These are phyloP conservation scores for Eulithis prunata DNA, from an alignment of 2,888 invertebrate species.

Conservation along the genomic window DNA sequence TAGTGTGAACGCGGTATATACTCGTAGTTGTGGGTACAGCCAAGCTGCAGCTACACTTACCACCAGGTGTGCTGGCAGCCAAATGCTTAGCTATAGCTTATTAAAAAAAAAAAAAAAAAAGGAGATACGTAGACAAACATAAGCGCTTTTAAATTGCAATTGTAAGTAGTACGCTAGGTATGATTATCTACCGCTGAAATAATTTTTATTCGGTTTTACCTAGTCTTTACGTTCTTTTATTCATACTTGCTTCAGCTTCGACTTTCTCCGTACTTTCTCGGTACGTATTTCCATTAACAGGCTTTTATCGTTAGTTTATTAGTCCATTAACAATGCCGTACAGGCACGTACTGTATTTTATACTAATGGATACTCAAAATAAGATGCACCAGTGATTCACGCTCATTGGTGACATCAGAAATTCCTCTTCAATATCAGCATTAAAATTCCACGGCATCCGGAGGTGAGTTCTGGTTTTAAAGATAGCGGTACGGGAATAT, in stretches of 20 bases:
- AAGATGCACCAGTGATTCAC: slow-evolving; percentile 39
- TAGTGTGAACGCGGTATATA: too few species aligned
- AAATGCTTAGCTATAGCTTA: too few species aligned
- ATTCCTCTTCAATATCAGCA: slow-evolving; percentile 39
- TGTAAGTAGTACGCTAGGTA: too few species aligned
- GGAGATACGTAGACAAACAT: too few species aligned
- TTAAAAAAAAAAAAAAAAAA: too few species aligned
- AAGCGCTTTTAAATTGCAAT: too few species aligned
- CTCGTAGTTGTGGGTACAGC: too few species aligned
- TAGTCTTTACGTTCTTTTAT: not conserved
- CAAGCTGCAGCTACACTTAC: too few species aligned
- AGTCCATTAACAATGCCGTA: slow-evolving; percentile 24
- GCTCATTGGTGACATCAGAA: slow-evolving; percentile 38
- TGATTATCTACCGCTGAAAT: too few species aligned
- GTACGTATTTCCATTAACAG: slow-evolving; percentile 15
- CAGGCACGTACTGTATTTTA: slow-evolving; percentile 8
- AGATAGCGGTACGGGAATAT: too few species aligned
- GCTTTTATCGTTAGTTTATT: slow-evolving; percentile 5
- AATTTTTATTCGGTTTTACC: not conserved
- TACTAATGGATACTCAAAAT: slow-evolving; percentile 34
- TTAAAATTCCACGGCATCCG: slow-evolving; percentile 38
- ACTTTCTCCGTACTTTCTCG: slow-evolving; percentile 3
- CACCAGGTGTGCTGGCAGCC: too few species aligned
- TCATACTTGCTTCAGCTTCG: not conserved
- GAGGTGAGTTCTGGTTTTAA: not conserved